Conservation (phyloP, 2,888 invertebrate genomes). For the Platynereis dumerilii region DNA sequence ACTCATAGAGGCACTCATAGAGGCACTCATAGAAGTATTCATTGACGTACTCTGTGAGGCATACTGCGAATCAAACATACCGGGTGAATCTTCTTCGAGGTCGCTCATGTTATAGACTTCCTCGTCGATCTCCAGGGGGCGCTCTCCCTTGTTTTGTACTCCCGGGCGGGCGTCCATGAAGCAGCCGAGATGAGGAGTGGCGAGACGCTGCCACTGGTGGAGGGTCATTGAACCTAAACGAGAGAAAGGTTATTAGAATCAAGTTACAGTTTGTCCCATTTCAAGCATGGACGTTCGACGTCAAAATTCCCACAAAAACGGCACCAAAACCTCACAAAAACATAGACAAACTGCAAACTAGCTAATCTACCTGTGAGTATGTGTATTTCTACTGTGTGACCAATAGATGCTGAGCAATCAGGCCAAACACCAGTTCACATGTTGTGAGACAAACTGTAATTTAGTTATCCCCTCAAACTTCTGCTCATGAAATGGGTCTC, state of each 20-base stretch:
- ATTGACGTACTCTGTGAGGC: too few relatives aligned
- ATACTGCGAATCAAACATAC: constrained; percentile 43
- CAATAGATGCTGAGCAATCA: too few relatives aligned
- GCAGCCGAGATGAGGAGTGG: constrained; percentile 90
- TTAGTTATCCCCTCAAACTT: background rate
- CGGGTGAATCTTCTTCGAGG: constrained; percentile 71
- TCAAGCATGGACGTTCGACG: background rate
- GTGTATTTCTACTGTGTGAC: too few relatives aligned
- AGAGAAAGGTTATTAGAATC: background rate
- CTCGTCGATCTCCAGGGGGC: constrained; percentile 50
- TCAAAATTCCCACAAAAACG: too few relatives aligned
- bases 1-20: too few relatives aligned
- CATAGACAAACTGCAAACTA: too few relatives aligned
- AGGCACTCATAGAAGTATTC: too few relatives aligned
- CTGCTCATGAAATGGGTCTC: background rate
- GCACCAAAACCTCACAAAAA: too few relatives aligned
- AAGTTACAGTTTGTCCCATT: background rate
- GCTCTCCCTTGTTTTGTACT: constrained; percentile 72
- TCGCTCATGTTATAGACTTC: constrained; percentile 74
- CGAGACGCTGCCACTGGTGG: constrained; percentile 92
- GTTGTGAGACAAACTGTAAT: too few relatives aligned
- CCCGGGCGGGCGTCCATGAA: constrained; percentile 90
- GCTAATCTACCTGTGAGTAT: too few relatives aligned
- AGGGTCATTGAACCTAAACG: constrained; percentile 77
- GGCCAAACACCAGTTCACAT: too few relatives aligned